Base-by-base conservation (phyloP, 2,113 vertebrate species). In the Apus apus region DNA sequence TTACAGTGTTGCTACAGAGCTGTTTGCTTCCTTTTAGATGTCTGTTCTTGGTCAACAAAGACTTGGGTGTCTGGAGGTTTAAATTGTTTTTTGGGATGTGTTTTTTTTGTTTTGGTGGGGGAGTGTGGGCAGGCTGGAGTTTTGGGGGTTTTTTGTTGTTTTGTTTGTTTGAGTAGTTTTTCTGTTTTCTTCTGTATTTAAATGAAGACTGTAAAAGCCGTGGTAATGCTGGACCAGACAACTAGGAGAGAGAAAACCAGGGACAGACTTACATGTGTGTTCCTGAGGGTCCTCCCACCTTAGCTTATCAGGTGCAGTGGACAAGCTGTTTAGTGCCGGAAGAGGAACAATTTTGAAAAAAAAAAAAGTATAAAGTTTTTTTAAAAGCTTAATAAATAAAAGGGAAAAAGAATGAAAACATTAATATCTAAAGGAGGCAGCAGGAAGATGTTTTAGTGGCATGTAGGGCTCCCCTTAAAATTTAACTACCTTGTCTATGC, bases 211-310 rank as follows among this genome's bases (percentile, higher is more conserved):
- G 8, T 79, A 29, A 26, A 50, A 66, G 14, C n/a, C 23, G 5
- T 71, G 51, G 11, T 10, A 38, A 10, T 67, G 17, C 30, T 8
- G 4, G 32, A 34, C 4, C 13, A 56, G 45, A n/a, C 15, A 19
- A 60, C 1, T 36, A 27, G 38, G 22, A 26, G 29, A 67, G 38
- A 45, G n/a, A 16, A 81, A 76, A 40, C 50, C 60, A 61, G 80
- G n/a, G 40, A 43, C 26, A 58, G 23, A 5, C 4, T 36, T 68
- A 6, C 0, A 9, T 45, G 5, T 1, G 0, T 22, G 11, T 38
- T 12, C 34, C 17, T 46, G 1, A 30, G 7, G 40, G 29, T 21
- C 25, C 10, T 16, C 32, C n/a, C 3, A 12, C 4, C 1, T 66
- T 40, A 12, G 34, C 10, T 58, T 34, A 38, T 11, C 5, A 29